Conservation (phyloP, 2,888 invertebrate genomes). For the Campaea margaritaria region DNA sequence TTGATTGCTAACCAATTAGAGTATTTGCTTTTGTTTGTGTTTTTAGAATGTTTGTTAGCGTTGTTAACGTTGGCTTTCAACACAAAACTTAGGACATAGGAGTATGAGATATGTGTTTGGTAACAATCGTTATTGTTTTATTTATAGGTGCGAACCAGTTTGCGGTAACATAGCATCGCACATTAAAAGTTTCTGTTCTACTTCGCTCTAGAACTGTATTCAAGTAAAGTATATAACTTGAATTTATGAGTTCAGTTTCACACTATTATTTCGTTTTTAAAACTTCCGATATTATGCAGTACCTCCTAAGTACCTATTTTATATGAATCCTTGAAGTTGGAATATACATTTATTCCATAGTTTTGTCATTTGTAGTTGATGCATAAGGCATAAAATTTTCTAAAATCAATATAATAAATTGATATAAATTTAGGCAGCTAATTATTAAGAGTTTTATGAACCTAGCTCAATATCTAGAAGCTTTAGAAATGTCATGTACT, state of each 20-base stretch:
- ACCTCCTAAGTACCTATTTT: too few species aligned
- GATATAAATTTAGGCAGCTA: too few species aligned
- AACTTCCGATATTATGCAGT: background rate
- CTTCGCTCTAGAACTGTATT: background rate
- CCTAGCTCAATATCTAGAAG: too few species aligned
- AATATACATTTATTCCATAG: too few species aligned
- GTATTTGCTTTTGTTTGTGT: slow-evolving; percentile 41
- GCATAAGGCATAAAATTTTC: too few species aligned
- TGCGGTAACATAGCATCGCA: slow-evolving; percentile 12
- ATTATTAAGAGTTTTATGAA: too few species aligned
- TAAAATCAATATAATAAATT: too few species aligned
- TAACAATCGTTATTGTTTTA: slow-evolving; percentile 27
- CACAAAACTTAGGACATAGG: slow-evolving; percentile 21
- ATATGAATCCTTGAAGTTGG: too few species aligned
- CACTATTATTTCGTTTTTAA: background rate
- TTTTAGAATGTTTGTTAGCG: slow-evolving; percentile 20
- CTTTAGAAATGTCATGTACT: too few species aligned
- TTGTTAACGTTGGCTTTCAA: slow-evolving; percentile 19
- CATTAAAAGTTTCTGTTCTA: slow-evolving; percentile 15
- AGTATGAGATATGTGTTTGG: slow-evolving; percentile 17
- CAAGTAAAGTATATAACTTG: background rate
- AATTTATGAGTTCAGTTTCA: background rate
- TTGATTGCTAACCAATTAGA: slow-evolving; percentile 49
- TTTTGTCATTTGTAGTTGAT: too few species aligned
- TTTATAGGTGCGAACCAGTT: slow-evolving; percentile 16